Percentiles rank a stretch among this genome's conserved stretches.
Evolutionary conservation across 2,888 invertebrate species (phyloP).

Genomic region (Tenthredo scrophulariae): DNA sequence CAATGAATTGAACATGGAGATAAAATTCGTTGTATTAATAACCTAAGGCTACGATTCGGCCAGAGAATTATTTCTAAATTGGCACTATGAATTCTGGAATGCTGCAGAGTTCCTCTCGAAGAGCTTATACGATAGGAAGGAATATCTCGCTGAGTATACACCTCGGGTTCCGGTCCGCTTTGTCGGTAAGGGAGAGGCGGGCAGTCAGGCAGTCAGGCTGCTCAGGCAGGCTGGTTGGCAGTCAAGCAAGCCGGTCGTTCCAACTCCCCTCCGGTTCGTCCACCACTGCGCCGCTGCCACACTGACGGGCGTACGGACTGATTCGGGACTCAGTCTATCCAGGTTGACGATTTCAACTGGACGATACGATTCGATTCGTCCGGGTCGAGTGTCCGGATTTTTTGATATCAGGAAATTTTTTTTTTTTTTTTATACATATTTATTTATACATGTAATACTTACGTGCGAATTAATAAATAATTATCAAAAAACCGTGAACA

Average conservation of each 20-base stretch:
- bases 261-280: conserved; percentile 45
- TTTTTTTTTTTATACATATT: too few species aligned
- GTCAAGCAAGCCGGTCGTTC: conserved; percentile 46
- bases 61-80: background rate
- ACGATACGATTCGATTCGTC: background rate
- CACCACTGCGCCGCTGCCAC: conserved; percentile 44
- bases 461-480: too few species aligned
- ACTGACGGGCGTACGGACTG: conserved; percentile 46
- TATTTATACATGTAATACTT: too few species aligned
- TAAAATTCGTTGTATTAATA: background rate
- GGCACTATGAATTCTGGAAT: background rate
- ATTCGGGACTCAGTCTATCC: conserved; percentile 52
- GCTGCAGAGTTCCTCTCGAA: background rate
- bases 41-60: background rate
- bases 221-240: conserved; percentile 54
- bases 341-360: conserved; percentile 50
- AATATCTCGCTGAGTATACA: conserved; percentile 19
- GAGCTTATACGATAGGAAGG: background rate
- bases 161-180: conserved; percentile 57
- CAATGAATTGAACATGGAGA: background rate
- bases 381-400: background rate
- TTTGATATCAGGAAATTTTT: background rate
- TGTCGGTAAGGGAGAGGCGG: conserved; percentile 50
- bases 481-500: background rate
- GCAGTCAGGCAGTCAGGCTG: conserved; percentile 40